A percentile compares a stretch with the other conserved stretches of the same genome.
These are phyloP conservation scores for Phalacrocorax aristotelis DNA, from an alignment of 2,113 vertebrate species.

Conservation along the genomic window DNA sequence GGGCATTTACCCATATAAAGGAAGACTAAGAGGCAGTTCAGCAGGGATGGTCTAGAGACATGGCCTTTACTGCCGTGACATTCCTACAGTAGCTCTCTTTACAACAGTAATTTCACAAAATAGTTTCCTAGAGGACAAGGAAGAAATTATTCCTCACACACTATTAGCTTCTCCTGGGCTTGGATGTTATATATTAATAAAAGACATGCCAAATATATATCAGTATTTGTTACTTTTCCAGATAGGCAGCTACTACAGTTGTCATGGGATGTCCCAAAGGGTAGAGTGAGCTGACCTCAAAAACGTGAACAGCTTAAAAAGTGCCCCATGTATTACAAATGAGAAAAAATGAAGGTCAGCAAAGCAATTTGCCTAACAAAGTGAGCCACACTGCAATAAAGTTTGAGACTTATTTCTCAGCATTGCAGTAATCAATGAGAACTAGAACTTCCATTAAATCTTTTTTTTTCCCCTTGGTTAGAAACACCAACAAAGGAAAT, in stretches of 20 bases:
- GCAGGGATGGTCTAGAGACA: background rate
- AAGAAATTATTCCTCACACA: background rate
- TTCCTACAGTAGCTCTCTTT: background rate
- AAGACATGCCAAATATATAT: background rate
- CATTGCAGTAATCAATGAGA: background rate
- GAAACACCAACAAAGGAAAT: background rate
- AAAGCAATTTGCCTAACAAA: background rate
- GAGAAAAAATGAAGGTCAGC: background rate
- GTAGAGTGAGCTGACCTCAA: background rate
- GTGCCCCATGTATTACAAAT: background rate
- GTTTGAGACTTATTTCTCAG: background rate
- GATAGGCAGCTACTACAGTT: background rate
- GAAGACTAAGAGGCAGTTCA: background rate
- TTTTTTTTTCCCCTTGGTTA: background rate
- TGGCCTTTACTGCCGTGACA: background rate
- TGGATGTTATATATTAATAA: background rate
- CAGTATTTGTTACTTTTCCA: background rate
- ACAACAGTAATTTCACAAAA: background rate
- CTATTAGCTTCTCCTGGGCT: background rate
- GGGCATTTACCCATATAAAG: background rate
- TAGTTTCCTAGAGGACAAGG: background rate
- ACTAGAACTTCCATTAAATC: background rate
- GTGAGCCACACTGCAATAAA: background rate
- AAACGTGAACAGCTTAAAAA: background rate
- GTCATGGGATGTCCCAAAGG: background rate